Evolutionary conservation across 1,140 invertebrate species (phyloP).

Genomic region (Planococcus citri): DNA sequence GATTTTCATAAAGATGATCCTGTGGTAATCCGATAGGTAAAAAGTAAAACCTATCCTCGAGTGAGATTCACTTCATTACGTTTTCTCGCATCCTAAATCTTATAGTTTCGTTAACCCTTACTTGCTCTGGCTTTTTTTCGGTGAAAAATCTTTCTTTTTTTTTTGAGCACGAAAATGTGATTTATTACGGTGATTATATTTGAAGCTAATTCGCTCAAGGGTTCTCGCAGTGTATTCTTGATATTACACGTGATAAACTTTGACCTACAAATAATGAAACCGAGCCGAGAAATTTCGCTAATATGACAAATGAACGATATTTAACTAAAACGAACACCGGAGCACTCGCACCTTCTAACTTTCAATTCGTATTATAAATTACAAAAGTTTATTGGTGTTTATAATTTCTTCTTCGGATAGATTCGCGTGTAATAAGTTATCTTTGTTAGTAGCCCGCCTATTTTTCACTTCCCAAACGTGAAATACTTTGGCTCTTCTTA

Average conservation of each 20-base stretch:
- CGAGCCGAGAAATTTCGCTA: background rate
- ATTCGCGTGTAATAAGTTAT: too few species aligned
- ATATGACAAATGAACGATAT: constrained; percentile 4
- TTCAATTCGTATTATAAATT: background rate
- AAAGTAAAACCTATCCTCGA: too few species aligned
- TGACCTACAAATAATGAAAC: background rate
- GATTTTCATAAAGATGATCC: too few species aligned
- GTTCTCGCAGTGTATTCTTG: background rate
- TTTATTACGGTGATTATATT: background rate
- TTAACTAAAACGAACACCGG: background rate
- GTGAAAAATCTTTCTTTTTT: background rate
- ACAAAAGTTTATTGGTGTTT: constrained; percentile 2
- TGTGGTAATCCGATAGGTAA: too few species aligned
- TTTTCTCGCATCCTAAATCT: too few species aligned
- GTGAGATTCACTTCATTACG: too few species aligned
- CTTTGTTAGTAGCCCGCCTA: too few species aligned
- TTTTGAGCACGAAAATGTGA: background rate
- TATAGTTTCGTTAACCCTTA: too few species aligned
- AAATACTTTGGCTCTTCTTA: too few species aligned
- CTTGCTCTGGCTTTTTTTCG: too few species aligned
- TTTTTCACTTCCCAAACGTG: too few species aligned
- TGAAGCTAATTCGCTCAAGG: background rate
- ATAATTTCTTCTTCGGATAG: background rate
- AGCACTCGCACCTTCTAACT: too few species aligned
- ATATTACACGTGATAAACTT: background rate